phyloP scores from a whole-genome alignment of 2,888 invertebrate species.

The Mythimna vitellina region DNA sequence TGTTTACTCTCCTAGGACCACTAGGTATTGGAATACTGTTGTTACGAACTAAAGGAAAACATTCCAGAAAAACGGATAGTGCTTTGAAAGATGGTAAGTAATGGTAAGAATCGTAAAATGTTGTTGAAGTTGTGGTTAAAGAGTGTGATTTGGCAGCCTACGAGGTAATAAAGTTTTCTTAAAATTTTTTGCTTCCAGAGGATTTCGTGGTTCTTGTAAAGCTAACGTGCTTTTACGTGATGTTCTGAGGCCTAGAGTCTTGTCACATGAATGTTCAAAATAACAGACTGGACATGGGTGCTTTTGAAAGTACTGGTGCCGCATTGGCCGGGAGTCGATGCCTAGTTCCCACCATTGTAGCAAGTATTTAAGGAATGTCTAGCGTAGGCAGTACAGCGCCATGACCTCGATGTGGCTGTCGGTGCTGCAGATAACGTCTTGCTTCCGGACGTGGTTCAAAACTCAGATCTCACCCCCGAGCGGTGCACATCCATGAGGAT shows the following conservation, averaged over 20 bases:
- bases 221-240: background rate
- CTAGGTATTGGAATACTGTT: constrained; percentile 5
- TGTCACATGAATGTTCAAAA: background rate
- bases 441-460: too few relatives aligned
- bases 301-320: too few relatives aligned
- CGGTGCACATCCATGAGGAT: too few relatives aligned
- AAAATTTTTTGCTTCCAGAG: background rate
- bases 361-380: too few relatives aligned
- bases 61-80: background rate
- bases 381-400: too few relatives aligned
- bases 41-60: constrained; percentile 17
- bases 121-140: background rate
- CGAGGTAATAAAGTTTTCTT: background rate
- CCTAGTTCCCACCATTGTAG: too few relatives aligned
- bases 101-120: background rate
- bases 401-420: too few relatives aligned
- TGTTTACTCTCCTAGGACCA: constrained; percentile 10
- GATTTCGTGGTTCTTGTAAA: too few relatives aligned
- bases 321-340: too few relatives aligned
- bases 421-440: too few relatives aligned
- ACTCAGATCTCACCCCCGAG: too few relatives aligned
- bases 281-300: too few relatives aligned
- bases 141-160: background rate
- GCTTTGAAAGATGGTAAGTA: background rate
- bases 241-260: background rate